Evolutionary conservation across 2,888 invertebrate genomes (phyloP), one percentile per base, ranked within the genome.

Genomic region (Xanthia icteritia): DNA sequence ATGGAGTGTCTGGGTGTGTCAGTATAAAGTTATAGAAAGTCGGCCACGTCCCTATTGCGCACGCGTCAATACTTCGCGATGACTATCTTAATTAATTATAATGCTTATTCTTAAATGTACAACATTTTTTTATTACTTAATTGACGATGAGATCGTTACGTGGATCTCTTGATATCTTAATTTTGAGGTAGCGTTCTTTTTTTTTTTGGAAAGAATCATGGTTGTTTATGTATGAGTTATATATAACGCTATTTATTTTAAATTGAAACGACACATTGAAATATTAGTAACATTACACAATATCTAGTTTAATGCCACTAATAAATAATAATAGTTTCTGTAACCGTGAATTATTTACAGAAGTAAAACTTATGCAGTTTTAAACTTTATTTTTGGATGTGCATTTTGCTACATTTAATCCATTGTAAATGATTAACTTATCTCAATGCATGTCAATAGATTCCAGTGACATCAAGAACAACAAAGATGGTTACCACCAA

Each of bases 21-120:
- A 63, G 70, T 81, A 63, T 84, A 71, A 77, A 82, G 77, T 74
- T 85, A 73, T 82, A 88, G 87, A 88, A 88, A 88, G 86, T 79
- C 68, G 76, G 84, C 65, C 71, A 58, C 66, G 78, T 81, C 83
- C 82, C 75, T 84, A 74, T 76, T 81, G 74, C 77, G 61, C 75
- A 54, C 64, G 68, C 78, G 76, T 80, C 83, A 79, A 86, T 79
- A 76, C 79, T 15, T 69, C n/a, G 65, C 77, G 84, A 83, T 87
- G 72, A 73, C 68, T 85, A 83, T 88, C 87, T 75, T 76, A 79
- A 77, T 82, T 76, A 82, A 79, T 64, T 70, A 36, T 27, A 64
- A 71, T 79, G 67, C 54, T 74, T 74, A 73, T 42, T 75, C 51
- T 54, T 75, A 79, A 81, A 54, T 36, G 5, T 58, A 45, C 58